Percentiles rank a stretch among this genome's conserved stretches.
Conservation (phyloP, 1,140 invertebrate genomes). For the Drosophila ficusphila region DNA sequence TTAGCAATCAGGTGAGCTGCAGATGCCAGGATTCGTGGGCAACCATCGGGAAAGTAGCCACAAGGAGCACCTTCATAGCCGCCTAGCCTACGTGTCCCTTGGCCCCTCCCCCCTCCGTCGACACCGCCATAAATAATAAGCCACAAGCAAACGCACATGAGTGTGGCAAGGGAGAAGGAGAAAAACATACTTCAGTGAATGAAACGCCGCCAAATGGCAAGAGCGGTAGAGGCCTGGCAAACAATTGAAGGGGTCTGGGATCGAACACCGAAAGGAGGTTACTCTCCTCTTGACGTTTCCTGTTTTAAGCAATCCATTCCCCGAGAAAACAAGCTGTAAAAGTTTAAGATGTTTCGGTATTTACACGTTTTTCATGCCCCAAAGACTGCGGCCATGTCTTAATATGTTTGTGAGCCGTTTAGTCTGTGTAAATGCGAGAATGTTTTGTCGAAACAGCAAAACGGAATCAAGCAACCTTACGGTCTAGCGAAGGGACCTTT, state of each 20-base stretch:
- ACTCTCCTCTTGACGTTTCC: too few relatives aligned
- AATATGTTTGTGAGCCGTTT: too few relatives aligned
- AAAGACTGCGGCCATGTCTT: too few relatives aligned
- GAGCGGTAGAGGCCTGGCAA: slow-evolving; percentile 16
- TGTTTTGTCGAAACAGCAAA: too few relatives aligned
- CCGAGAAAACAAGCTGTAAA: too few relatives aligned
- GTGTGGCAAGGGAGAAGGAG: not conserved
- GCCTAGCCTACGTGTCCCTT: slow-evolving; percentile 31
- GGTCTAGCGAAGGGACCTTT: not conserved
- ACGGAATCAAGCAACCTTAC: too few relatives aligned
- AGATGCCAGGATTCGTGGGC: slow-evolving; percentile 3
- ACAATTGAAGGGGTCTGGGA: slow-evolving; percentile 27
- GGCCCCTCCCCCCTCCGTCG: slow-evolving; percentile 9
- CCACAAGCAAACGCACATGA: slow-evolving; percentile 33
- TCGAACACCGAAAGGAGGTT: slow-evolving; percentile 14
- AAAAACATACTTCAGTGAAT: slow-evolving; percentile 45
- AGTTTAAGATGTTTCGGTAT: too few relatives aligned
- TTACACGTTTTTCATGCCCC: too few relatives aligned
- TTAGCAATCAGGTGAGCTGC: slow-evolving; percentile 12
- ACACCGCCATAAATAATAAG: slow-evolving; percentile 61
- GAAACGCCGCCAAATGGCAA: slow-evolving; percentile 41
- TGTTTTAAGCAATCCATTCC: too few relatives aligned
- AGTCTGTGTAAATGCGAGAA: too few relatives aligned
- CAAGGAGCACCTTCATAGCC: slow-evolving; percentile 46
- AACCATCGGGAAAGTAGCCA: slow-evolving; percentile 20